Evolutionary conservation across 2,113 vertebrate species (phyloP), one percentile per base, ranked within the genome.

Genomic region (Pelecanus crispus): DNA sequence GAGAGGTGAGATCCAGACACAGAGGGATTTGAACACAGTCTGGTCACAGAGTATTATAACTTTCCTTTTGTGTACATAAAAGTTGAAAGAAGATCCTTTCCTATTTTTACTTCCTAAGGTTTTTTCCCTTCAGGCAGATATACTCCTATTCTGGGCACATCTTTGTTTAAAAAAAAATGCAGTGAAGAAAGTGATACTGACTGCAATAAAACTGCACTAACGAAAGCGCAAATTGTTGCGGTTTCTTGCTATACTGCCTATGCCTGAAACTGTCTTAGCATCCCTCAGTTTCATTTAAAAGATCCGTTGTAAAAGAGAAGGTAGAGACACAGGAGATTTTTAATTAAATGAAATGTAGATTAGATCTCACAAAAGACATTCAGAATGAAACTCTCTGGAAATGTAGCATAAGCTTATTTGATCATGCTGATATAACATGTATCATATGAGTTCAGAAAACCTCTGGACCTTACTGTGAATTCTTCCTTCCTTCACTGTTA

Each of bases 301-400:
- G 61, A 86, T 24, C 13, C 13, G 1, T 25, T 74, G 61, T 65
- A 75, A 94, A 68, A 67, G 61, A 80, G 62, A 92, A 90, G 40
- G 29, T n/a, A 32, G 86, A 97, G 87, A 85, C 34, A n/a, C 58
- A 1, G 58, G 77, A 90, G 31, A 83, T 40, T 94, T 97, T 97
- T 97, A 96, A 98, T 97, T 95, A 97, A 95, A 96, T 75, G 62
- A 95, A 96, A 40, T 77, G 81, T 83, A 52, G 53, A 92, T 96
- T 95, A 86, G 75, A 93, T 96, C 95, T 97, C 93, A 36, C 61
- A 42, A 45, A 86, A 86, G 62, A 77, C 38, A 63, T 31, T 78
- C 32, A 47, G 78, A 92, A 93, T 89, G 47, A 95, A 89, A 67
- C 47, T 11, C 47, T 34, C 83, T 52, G 56, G 52, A 94, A 88